Base-by-base conservation (phyloP, 1,140 invertebrate species). In the Ceratoteleas bidentatus region DNA sequence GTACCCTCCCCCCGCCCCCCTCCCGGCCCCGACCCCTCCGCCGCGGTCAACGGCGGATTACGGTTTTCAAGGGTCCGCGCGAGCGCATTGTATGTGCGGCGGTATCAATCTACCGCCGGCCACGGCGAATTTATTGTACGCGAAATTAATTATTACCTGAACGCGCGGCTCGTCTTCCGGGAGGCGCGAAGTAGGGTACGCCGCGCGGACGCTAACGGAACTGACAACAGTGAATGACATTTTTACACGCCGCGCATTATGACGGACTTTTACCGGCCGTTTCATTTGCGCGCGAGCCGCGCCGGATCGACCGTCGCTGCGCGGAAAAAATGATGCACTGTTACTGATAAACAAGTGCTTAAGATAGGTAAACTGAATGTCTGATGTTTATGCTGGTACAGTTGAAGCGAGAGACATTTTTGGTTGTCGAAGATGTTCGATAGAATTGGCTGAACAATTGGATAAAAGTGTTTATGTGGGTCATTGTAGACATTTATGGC, bases 1-100 rank as follows among this genome's bases (percentile, higher is more conserved):
- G n/a, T n/a, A n/a, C n/a, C n/a, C n/a, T n/a, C n/a, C n/a, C n/a
- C 49, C 50, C 34, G 36, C 11, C 7, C 11, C 32, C 64, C 62
- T 73, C 53, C 62, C 64, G n/a, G 1, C 52, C 56, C 50, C 74
- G 69, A 62, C 74, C 74, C 73, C 62, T 74, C 74, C 68, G 74
- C 74, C 80, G 61, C 60, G 65, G 65, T 82, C 68, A 52, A 72
- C 77, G 83, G 24, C 74, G 85, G 86, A 88, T 88, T 89, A 89
- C 81, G 84, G 72, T 88, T 88, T 88, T 87, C 85, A 87, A 82
- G 69, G 86, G 81, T 82, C 60, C 24, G 84, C 73, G 24, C 24
- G 24, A 24, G 24, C 24, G 83, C 65, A 87, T 86, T 84, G 80
- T 84, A 49, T 69, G 84, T 57, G 58, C 47, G 53, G 73, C 68